Conservation (phyloP, 2,797 vertebrate species). For the Aulostomus chinensis region DNA sequence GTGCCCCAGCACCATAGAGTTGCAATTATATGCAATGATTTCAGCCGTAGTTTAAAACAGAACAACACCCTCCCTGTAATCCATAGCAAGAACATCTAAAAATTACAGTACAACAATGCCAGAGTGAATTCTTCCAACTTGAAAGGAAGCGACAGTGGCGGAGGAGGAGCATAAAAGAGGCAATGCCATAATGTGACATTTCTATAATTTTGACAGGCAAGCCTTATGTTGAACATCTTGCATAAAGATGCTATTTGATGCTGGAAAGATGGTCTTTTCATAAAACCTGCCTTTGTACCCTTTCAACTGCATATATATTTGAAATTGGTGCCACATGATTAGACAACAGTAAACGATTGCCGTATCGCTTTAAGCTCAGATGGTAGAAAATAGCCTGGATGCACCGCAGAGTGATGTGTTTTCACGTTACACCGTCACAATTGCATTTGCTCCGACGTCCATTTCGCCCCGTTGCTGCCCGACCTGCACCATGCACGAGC, state of each 20-base stretch:
- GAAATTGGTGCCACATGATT: too few species aligned
- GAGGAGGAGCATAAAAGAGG: background rate
- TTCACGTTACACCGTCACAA: too few species aligned
- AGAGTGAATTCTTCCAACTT: slow-evolving; percentile 6
- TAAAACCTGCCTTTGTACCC: too few species aligned
- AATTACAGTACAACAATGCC: slow-evolving; percentile 13
- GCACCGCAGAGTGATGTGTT: too few species aligned
- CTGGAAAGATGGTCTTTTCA: too few species aligned
- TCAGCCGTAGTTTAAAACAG: slow-evolving; percentile 37
- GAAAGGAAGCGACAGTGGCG: background rate
- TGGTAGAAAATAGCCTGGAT: too few species aligned
- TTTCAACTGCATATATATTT: too few species aligned
- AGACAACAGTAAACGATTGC: too few species aligned
- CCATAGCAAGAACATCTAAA: slow-evolving; percentile 15
- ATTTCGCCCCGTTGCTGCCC: too few species aligned
- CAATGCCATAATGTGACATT: background rate
- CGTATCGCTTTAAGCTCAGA: too few species aligned
- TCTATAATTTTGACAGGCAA: background rate
- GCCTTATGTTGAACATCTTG: background rate
- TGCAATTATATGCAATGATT: slow-evolving; percentile 25
- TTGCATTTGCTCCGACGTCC: too few species aligned
- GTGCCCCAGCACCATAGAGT: slow-evolving; percentile 24
- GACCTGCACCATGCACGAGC: too few species aligned
- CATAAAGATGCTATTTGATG: background rate
- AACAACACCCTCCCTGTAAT: slow-evolving; percentile 27